Evolutionary conservation across 2,797 vertebrate genomes (phyloP), one percentile per base, ranked within the genome.

Genomic region (Thamnophis elegans): DNA sequence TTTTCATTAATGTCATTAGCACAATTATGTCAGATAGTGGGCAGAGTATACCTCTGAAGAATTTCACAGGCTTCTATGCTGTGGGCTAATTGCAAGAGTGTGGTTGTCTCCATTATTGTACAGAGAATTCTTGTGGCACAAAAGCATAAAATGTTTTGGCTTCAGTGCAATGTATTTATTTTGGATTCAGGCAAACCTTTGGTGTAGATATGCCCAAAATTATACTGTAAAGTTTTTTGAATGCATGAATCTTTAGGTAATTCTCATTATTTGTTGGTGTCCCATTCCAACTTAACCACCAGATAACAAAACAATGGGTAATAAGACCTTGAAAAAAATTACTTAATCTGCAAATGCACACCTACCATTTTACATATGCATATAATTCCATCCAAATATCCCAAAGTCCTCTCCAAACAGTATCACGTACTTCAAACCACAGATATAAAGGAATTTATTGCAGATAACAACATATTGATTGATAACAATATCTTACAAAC

Each of bases 1-100:
- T 59, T 89, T 92, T 82, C 36, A 90, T 89, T 92, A 82, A 92
- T 86, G 73, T 90, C 51, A 89, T 55, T 25, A 89, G 73, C 36
- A 92, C 42, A 85, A 32, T 9, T 89, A 88, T 85, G 58, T 32
- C 58, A 89, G 25, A 85, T 32, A 89, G 36, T 53, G n/a, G 51
- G 18, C 58, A 89, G 22, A 85, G n/a, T 16, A 85, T 89, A 85
- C 36, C 51, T 51, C 58, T 89, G 73, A 92, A 65, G 56, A 65
- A 92, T 85, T 58, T 62, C 78, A 53, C 20, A 36, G 42, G 73
- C 16, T 56, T 60, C 68, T 16, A 13, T 5, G 87, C 88, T 89
- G 10, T 54, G 3, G 16, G 22, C 56, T 60, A 36, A 56, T 65
- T 73, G 8, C 51, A 68, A 13, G 42, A 62, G 56, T 53, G 16